Percentiles rank a stretch among this genome's conserved stretches.
Evolutionary conservation across 2,888 invertebrate species (phyloP).

Genomic region (Callyntrura guangdongensis): DNA sequence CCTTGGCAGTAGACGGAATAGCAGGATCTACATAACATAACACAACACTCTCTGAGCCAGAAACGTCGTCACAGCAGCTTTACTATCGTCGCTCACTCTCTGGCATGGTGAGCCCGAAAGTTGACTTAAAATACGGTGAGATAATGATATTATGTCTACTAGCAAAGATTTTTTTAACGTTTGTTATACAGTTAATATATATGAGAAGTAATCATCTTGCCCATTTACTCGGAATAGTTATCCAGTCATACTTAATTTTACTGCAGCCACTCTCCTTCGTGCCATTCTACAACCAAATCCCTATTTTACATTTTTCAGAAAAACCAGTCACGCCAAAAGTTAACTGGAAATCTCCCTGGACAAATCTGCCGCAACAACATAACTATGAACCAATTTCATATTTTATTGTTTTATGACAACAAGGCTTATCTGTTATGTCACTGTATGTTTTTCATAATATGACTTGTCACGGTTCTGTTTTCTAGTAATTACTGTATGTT

Average conservation of each 20-base stretch:
- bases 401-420: too few relatives aligned
- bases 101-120: background rate
- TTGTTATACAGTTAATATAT: background rate
- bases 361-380: too few relatives aligned
- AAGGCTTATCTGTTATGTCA: too few relatives aligned
- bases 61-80: slow-evolving; percentile 23
- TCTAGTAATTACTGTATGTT: too few relatives aligned
- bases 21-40: slow-evolving; percentile 73
- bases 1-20: slow-evolving; percentile 84
- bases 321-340: too few relatives aligned
- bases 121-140: slow-evolving; percentile 51
- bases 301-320: too few relatives aligned
- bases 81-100: slow-evolving; percentile 57
- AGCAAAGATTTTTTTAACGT: background rate
- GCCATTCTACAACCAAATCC: too few relatives aligned
- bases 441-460: too few relatives aligned
- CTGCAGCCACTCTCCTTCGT: slow-evolving; percentile 39
- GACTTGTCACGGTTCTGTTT: too few relatives aligned
- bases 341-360: too few relatives aligned
- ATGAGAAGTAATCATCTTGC: slow-evolving; percentile 9
- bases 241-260: slow-evolving; percentile 53
- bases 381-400: too few relatives aligned
- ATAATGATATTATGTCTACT: background rate
- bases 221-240: slow-evolving; percentile 48
- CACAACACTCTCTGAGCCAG: slow-evolving; percentile 26